Evolutionary conservation across 2,888 invertebrate species (phyloP), one percentile per base, ranked within the genome.

Genomic region (Galerucella calmariensis): DNA sequence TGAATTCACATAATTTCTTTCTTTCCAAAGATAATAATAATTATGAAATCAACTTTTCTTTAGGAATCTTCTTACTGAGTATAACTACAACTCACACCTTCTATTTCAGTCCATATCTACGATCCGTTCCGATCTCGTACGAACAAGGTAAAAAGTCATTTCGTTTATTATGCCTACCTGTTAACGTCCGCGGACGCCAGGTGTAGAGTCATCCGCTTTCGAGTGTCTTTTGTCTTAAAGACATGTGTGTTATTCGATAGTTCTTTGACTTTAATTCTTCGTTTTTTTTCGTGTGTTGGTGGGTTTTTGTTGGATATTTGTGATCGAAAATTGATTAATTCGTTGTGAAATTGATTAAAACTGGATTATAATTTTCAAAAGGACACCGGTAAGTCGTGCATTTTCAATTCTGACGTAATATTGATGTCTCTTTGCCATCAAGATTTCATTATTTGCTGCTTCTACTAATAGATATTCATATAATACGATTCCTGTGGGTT

Each of bases 181-280:
- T 80, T 75, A 74, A 73, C 75, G 76, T 75, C 75, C 75, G 75
- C 77, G 73, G 69, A 79, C 77, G 81, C 81, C 81, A 82, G 82
- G 81, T 82, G 82, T 77, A 66, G 20, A 20, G 46, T 46, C 59
- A 59, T 65, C 65, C 66, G 56, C 58, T 71, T 20, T 71, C 27
- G 67, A 48, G 59, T 68, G 68, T 59, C 68, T 68, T 68, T 58
- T 61, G 63, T 48, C 51, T 69, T 69, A 51, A 51, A 61, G 67
- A 71, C 77, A 76, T 77, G 78, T 75, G 78, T 74, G 20, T 20
- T 70, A 72, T 69, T 46, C 66, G 69, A 73, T 67, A 51, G 72
- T 73, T 63, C 69, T 72, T 67, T 71, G 46, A 61, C 62, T 69
- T 58, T 20, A 20, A 20, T 20, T 20, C 20, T 20, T 20, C 20